Evolutionary conservation across 1,140 invertebrate genomes (phyloP).

Genomic region (Sinonovacula constricta): DNA sequence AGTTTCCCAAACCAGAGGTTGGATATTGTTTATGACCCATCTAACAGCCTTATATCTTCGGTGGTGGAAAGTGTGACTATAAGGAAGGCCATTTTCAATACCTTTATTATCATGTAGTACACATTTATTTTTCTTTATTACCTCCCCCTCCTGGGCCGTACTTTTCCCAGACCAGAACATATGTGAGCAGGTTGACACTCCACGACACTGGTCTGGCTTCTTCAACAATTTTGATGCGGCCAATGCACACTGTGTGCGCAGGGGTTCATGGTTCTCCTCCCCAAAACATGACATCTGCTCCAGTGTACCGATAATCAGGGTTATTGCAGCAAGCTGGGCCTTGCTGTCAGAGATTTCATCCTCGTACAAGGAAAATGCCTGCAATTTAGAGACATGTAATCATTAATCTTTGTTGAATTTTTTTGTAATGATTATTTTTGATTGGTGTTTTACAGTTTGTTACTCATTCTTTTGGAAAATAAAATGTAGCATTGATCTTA

Average conservation of each 20-base stretch:
- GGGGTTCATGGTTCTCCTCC: slow-evolving; percentile 98
- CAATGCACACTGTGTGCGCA: slow-evolving; percentile 95
- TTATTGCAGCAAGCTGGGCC: slow-evolving; percentile 96
- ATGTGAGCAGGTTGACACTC: slow-evolving; percentile 93
- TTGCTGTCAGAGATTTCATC: slow-evolving; percentile 99
- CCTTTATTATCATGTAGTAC: no score
- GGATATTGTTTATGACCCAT: no score
- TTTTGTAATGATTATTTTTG: no score
- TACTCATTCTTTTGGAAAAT: no score
- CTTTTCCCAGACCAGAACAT: slow-evolving; percentile 97
- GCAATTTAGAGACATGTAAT: slow-evolving; percentile 3
- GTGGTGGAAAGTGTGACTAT: no score
- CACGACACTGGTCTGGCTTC: slow-evolving; percentile 98
- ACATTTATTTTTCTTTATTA: slow-evolving; percentile 65
- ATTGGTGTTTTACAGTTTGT: no score
- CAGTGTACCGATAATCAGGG: slow-evolving; percentile 95
- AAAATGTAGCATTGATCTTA: no score
- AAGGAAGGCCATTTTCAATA: no score
- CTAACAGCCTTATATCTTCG: no score
- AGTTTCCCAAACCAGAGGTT: no score
- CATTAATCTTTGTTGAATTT: no score
- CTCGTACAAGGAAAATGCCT: slow-evolving; percentile 98
- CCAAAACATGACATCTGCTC: slow-evolving; percentile 92
- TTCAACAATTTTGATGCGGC: slow-evolving; percentile 97
- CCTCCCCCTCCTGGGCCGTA: slow-evolving; percentile 84